A percentile compares a stretch with the other conserved stretches of the same genome.
phyloP scores from a whole-genome alignment of 2,797 vertebrate species.

The Petrocephalus sullivani region DNA sequence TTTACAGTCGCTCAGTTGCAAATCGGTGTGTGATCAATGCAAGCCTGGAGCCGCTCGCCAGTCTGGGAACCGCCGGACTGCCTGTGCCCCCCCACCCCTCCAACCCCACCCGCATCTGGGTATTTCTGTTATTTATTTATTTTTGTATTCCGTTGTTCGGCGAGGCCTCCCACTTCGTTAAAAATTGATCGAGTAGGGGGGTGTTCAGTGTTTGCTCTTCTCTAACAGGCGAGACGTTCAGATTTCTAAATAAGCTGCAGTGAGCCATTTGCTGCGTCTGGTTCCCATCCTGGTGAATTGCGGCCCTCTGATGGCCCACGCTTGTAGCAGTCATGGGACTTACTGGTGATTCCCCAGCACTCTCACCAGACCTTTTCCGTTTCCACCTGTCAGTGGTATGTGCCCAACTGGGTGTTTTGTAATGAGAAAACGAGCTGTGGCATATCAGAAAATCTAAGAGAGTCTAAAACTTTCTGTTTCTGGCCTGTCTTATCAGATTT shows the following conservation, averaged over 20 bases:
- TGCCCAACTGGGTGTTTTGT: constrained; percentile 14
- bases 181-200: not conserved
- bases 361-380: constrained; percentile 32
- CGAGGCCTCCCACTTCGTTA: not conserved
- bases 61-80: not conserved
- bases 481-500: not conserved
- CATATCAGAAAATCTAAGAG: not conserved
- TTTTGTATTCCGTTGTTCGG: not conserved
- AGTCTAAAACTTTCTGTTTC: not conserved
- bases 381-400: not conserved
- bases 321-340: constrained; percentile 17
- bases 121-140: not conserved
- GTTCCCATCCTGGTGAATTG: constrained; percentile 15
- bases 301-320: constrained; percentile 4
- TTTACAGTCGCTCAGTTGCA: constrained; percentile 54
- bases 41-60: constrained; percentile 28
- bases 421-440: not conserved
- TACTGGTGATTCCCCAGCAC: constrained; percentile 23
- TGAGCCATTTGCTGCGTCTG: not conserved
- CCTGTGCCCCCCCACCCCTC: not conserved
- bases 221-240: not conserved
- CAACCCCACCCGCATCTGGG: not conserved
- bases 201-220: not conserved
- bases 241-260: not conserved
- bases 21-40: constrained; percentile 60